These are phyloP conservation scores for Semnornis frantzii DNA, from an alignment of 2,113 vertebrate genomes.

Conservation along the genomic window DNA sequence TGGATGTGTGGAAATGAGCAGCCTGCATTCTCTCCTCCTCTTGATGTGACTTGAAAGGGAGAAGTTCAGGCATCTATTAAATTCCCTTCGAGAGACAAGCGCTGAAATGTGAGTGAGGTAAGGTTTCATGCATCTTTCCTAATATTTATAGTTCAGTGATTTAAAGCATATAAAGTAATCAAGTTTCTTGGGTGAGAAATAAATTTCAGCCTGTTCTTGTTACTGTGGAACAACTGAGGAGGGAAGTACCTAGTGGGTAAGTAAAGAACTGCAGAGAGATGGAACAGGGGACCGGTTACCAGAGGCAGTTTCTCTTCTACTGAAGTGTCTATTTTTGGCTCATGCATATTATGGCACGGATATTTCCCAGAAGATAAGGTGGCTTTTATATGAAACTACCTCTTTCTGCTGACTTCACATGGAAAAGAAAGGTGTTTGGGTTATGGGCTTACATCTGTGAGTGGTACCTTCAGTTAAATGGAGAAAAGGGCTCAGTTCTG, in stretches of 20 bases:
- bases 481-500: background rate
- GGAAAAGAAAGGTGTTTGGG: conserved; percentile 18
- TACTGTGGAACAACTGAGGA: background rate
- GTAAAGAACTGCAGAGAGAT: background rate
- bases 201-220: background rate
- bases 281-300: background rate
- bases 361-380: conserved; percentile 54
- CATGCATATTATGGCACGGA: conserved; percentile 4
- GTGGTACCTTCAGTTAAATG: background rate
- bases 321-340: conserved; percentile 50
- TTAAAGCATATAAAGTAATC: background rate
- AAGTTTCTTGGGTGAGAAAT: background rate
- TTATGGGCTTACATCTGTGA: background rate
- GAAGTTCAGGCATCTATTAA: background rate
- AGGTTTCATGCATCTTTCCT: background rate
- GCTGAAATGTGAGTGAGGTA: background rate
- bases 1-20: background rate
- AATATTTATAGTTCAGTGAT: background rate
- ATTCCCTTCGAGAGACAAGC: background rate
- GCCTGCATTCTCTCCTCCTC: background rate
- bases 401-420: conserved; percentile 43
- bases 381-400: conserved; percentile 26
- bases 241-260: background rate
- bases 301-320: background rate
- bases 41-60: conserved; percentile 8